phyloP scores from a whole-genome alignment of 2,113 vertebrate species.

The Lagopus muta region DNA sequence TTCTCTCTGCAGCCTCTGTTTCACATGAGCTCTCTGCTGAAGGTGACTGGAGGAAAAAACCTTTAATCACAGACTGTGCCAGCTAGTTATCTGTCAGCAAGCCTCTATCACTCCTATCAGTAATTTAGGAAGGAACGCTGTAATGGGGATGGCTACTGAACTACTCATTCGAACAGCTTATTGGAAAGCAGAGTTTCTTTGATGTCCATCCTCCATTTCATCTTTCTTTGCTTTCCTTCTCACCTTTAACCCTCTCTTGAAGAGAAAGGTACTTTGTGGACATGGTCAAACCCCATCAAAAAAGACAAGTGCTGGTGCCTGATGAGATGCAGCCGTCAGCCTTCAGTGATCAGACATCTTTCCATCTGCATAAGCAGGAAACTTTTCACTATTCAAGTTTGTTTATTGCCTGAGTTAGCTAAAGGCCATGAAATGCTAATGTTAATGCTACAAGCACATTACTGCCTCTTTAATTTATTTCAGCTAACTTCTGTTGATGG shows the following conservation, averaged over 20 bases:
- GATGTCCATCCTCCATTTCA: neutral
- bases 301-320: neutral
- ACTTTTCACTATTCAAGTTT: neutral
- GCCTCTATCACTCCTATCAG: neutral
- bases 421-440: slow-evolving; percentile 65
- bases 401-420: slow-evolving; percentile 48
- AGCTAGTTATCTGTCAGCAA: neutral
- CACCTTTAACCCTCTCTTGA: neutral
- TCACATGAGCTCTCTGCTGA: neutral
- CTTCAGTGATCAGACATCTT: neutral
- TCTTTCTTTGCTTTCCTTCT: neutral
- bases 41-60: neutral
- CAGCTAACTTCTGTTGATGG: slow-evolving; percentile 47
- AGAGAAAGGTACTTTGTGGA: neutral
- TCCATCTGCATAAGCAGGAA: neutral
- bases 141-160: neutral
- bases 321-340: neutral
- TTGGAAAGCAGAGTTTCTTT: neutral
- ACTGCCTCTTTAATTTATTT: slow-evolving; percentile 76
- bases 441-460: slow-evolving; percentile 45
- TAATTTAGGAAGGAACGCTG: neutral
- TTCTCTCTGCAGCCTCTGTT: neutral
- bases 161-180: neutral
- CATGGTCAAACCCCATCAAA: fast-evolving
- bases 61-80: neutral